Evolutionary conservation across 1,140 invertebrate species (phyloP).

Genomic region (Drosophila dunni): DNA sequence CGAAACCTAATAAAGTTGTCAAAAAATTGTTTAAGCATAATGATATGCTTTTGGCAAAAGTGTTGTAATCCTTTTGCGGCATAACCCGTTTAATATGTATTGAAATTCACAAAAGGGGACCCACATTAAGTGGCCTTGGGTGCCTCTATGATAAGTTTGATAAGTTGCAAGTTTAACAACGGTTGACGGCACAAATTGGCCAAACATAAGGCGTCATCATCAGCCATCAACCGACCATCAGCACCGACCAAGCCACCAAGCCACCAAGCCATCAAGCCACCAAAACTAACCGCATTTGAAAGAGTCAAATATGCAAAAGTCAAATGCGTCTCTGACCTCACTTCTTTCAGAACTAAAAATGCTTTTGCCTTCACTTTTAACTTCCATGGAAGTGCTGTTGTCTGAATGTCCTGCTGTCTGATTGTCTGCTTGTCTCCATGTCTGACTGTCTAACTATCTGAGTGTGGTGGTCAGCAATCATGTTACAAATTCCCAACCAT

Average conservation of each 20-base stretch:
- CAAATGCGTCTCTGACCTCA: conserved; percentile 58
- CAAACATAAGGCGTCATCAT: conserved; percentile 33
- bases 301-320: conserved; percentile 80
- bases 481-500: conserved; percentile 71
- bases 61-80: conserved; percentile 81
- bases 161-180: conserved; percentile 79
- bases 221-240: conserved; percentile 13
- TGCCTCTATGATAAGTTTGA: conserved; percentile 66
- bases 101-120: conserved; percentile 73
- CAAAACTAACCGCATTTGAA: conserved; percentile 54
- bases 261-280: conserved; percentile 16
- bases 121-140: conserved; percentile 72
- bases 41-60: conserved; percentile 79
- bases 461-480: conserved; percentile 58
- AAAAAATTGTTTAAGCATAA: conserved; percentile 81
- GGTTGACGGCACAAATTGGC: conserved; percentile 77
- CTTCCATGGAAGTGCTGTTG: conserved; percentile 38
- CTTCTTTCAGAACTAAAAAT: not conserved
- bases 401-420: conserved; percentile 5
- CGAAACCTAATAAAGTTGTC: conserved; percentile 79
- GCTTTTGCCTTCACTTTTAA: not conserved
- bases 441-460: conserved; percentile 18
- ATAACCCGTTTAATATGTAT: conserved; percentile 83
- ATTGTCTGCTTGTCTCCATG: conserved; percentile 8
- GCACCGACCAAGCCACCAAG: conserved; percentile 15